Evolutionary conservation across 2,113 vertebrate genomes (phyloP), one percentile per base, ranked within the genome.

Genomic region (Zosterops hypoxanthus): DNA sequence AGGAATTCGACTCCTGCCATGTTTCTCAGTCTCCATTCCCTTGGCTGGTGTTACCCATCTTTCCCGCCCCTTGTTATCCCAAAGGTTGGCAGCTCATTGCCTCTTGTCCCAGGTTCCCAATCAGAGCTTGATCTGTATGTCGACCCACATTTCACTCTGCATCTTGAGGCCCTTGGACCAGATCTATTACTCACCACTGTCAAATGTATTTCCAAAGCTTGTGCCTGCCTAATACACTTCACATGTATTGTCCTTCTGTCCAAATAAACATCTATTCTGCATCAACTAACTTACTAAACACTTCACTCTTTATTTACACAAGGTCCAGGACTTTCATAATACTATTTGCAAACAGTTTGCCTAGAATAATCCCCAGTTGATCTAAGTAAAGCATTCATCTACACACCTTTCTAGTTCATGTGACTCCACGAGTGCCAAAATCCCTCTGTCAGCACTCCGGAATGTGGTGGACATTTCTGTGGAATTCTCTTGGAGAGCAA

Each of bases 1-100:
- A 1, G 39, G 39, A 83, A 53, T 22, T 46, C 0, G 0, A 4
- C 26, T 66, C 25, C 8, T 13, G 17, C 16, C 0, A 0, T 6
- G 8, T 49, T 34, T 50, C 3, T 0, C 5, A 16, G 31, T 12
- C 7, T 33, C 25, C 61, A 26, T 26, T 29, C 26, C 23, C 18
- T 20, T 22, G 25, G 34, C 8, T 63, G 56, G 5, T 19, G 33
- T 29, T 15, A 31, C 6, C 25, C 21, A 7, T 22, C 11, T 47
- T 25, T 71, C 49, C 34, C 12, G 41, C 5, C 41, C 39, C 25
- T 31, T 31, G 11, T 34, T 21, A 34, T 34, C 29, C n/a, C 29
- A 49, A 21, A 79, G 5, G 11, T 1, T 63, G 29, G 24, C 57
- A 12, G 4, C 12, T 34, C 34, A 18, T 17, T 10, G 25, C 42